Evolutionary conservation across 2,113 vertebrate species (phyloP), one percentile per base, ranked within the genome.

Genomic region (Sapajus apella): DNA sequence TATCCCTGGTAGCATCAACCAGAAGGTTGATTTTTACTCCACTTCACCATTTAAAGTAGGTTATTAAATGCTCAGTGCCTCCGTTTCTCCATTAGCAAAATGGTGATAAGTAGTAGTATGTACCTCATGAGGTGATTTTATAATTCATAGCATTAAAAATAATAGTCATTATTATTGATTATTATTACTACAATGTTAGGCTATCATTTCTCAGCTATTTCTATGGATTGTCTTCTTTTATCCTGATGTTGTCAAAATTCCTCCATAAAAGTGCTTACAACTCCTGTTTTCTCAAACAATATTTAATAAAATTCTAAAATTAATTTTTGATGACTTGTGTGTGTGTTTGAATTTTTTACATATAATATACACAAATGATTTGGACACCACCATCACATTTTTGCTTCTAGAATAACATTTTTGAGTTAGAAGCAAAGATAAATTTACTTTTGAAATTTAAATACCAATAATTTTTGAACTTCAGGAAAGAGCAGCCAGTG

Each of bases 221-320:
- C 8, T 72, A 23, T 30, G 37, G 84, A 77, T 56, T 83, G 21
- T n/a, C 40, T 43, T 68, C 47, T 47, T 77, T 91, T 79, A 45
- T 83, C 23, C 35, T n/a, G 20, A 8, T 43, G 21, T 61, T 43
- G 21, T 61, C 40, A 77, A 83, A 30, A 6, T 27, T 81, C 35
- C 32, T 68, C n/a, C 61, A 55, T 35, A 47, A 88, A 83, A 56
- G 40, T 55, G 10, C 56, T 64, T 17, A 91, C 45, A 0, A 37
- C 3, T 55, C 20, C 21, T 84, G 18, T 96, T 85, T 85, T 13
- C 21, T 68, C 73, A 94, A 94, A 79, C 8, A 50, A 68, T 80
- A 37, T 72, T 79, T 94, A 50, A 87, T 73, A 95, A 79, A 64
- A 91, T 58, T 91, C 61, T 85, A 66, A 68, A 75, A 11, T 40